Evolutionary conservation across 2,797 vertebrate species (phyloP), one percentile per base, ranked within the genome.

Genomic region (Sebastes goodei): DNA sequence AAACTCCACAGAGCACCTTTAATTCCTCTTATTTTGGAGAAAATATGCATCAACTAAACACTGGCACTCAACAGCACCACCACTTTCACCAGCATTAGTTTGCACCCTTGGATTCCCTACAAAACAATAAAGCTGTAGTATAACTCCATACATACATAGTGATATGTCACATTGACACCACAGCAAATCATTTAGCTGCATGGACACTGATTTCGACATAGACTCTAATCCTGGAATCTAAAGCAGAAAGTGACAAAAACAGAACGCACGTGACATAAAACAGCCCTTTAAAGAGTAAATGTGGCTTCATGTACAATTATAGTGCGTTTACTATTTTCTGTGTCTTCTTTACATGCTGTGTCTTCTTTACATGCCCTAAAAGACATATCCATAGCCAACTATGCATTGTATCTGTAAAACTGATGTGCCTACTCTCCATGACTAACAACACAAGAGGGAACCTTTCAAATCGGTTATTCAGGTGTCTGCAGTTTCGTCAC

Each of bases 401-500:
- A 12, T 74, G 38, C 17, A 27, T 30, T 49, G 17, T 20, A 29
- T 63, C 21, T 55, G 32, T 74, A 12, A 77, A 64, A 74, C 11
- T 14, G 55, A 72, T 82, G 80, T 59, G 55, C 62, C 71, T 25
- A 55, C 75, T 23, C 23, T 52, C 9, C 1, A 1, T 53, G 55
- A 59, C 72, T 27, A 67, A 69, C 27, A 53, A 52, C 30, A 53
- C 27, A 35, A 66, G 25, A n/a, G 29, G 52, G n/a, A 2, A 67
- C 63, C 53, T 42, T 64, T 27, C 10, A 74, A 29, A 73, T 71
- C 17, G 0, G 63, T 81, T 91, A 62, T 79, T 81, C 55, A 63
- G 62, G 59, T 64, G 35, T 30, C 38, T 78, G 61, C 38, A 5
- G 21, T 42, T 76, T 67, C 2, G 33, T 86, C 66, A 85, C 71